Percentiles rank a stretch among this genome's conserved stretches.
phyloP scores from a whole-genome alignment of 2,888 invertebrate species.

The Lagria hirta region DNA sequence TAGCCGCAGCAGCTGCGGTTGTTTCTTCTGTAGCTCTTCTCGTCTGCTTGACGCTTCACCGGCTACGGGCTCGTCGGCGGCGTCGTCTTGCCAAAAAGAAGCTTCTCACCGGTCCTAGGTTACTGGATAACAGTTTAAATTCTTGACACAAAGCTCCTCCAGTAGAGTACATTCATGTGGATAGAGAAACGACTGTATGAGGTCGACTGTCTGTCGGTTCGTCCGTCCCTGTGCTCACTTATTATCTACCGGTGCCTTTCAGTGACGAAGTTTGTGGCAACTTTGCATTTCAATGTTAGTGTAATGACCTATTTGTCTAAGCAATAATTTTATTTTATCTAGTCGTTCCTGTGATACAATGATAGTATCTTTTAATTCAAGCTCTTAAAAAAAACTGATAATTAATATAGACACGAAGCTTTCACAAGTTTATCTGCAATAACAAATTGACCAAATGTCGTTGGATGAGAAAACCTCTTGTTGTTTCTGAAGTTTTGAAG shows the following conservation, averaged over 20 bases:
- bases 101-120: conserved; percentile 60
- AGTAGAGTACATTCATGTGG: conserved; percentile 91
- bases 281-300: conserved; percentile 9
- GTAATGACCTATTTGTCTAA: neutral
- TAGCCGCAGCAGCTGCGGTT: conserved; percentile 62
- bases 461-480: too few relatives aligned
- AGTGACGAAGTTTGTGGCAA: conserved; percentile 35
- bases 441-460: too few relatives aligned
- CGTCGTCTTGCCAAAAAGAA: conserved; percentile 58
- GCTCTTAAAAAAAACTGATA: neutral
- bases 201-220: conserved; percentile 48
- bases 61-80: conserved; percentile 59
- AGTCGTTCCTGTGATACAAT: neutral
- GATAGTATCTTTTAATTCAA: neutral
- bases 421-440: too few relatives aligned
- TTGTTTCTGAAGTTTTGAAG: too few relatives aligned
- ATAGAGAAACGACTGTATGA: conserved; percentile 91
- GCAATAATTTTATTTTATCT: conserved; percentile 1
- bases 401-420: neutral
- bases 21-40: conserved; percentile 61
- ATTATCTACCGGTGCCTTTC: conserved; percentile 54
- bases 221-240: conserved; percentile 54
- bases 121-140: conserved; percentile 65
- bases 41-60: conserved; percentile 61
- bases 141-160: conserved; percentile 90